These are phyloP conservation scores for Caloenas nicobarica DNA, from an alignment of 2,113 vertebrate genomes.

Conservation along the genomic window DNA sequence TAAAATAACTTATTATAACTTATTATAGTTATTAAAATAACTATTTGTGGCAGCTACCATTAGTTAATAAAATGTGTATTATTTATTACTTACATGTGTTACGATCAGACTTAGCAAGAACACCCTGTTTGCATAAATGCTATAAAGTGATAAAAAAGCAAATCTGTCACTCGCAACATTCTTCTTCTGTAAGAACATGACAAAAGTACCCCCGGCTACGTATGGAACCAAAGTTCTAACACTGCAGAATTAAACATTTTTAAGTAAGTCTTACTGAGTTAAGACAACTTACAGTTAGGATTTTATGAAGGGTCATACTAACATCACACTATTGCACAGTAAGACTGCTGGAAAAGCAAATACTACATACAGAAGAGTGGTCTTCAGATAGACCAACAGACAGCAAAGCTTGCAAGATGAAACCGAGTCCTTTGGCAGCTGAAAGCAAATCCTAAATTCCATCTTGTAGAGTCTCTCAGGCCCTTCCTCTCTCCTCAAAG, in stretches of 20 bases:
- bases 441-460: neutral
- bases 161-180: neutral
- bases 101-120: neutral
- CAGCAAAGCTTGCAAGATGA: neutral
- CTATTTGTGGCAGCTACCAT: neutral
- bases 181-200: accelerated
- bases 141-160: neutral
- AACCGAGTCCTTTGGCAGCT: neutral
- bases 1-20: neutral
- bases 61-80: neutral
- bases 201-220: accelerated
- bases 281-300: neutral
- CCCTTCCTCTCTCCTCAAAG: neutral
- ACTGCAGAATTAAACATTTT: neutral
- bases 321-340: neutral
- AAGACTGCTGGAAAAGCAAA: neutral
- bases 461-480: neutral
- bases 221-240: neutral
- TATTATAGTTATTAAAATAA: neutral
- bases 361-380: neutral
- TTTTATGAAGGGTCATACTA: neutral
- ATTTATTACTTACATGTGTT: neutral
- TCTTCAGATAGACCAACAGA: neutral
- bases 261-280: neutral
- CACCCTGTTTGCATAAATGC: accelerated